A percentile compares a stretch with the other conserved stretches of the same genome.
phyloP scores from a whole-genome alignment of 2,113 vertebrate species.

The Zingel zingel region DNA sequence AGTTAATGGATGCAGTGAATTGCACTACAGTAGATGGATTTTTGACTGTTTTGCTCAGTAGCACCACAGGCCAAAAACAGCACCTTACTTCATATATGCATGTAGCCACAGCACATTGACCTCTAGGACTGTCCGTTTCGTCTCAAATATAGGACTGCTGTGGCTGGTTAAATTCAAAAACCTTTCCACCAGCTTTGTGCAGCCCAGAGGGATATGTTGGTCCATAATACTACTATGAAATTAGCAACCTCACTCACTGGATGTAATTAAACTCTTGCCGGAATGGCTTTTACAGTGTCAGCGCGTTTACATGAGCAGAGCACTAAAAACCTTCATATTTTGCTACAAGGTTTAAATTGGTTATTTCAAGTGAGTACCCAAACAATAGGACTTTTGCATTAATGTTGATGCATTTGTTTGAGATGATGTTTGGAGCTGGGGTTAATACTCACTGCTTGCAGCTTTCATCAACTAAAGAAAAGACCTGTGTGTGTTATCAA shows the following conservation, averaged over 20 bases:
- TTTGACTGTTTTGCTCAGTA: neutral
- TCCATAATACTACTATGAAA: conserved; percentile 53
- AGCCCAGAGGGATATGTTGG: conserved; percentile 46
- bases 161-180: conserved; percentile 25
- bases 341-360: neutral
- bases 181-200: conserved; percentile 38
- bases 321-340: conserved; percentile 15
- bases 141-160: conserved; percentile 12
- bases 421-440: neutral
- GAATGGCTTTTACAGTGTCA: conserved; percentile 14
- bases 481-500: neutral
- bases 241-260: conserved; percentile 27
- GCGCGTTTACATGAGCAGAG: conserved; percentile 3
- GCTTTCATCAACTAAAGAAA: conserved; percentile 5
- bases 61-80: conserved; percentile 22
- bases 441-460: neutral
- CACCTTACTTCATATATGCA: conserved; percentile 8
- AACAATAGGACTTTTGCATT: neutral
- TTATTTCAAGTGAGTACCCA: neutral
- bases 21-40: conserved; percentile 28
- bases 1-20: conserved; percentile 50
- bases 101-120: conserved; percentile 1
- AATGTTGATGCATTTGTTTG: conserved; percentile 11
- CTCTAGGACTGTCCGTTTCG: neutral
- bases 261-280: conserved; percentile 18